Percentiles rank a stretch among this genome's conserved stretches.
phyloP scores from a whole-genome alignment of 2,888 invertebrate species.

The Cephus runcator region DNA sequence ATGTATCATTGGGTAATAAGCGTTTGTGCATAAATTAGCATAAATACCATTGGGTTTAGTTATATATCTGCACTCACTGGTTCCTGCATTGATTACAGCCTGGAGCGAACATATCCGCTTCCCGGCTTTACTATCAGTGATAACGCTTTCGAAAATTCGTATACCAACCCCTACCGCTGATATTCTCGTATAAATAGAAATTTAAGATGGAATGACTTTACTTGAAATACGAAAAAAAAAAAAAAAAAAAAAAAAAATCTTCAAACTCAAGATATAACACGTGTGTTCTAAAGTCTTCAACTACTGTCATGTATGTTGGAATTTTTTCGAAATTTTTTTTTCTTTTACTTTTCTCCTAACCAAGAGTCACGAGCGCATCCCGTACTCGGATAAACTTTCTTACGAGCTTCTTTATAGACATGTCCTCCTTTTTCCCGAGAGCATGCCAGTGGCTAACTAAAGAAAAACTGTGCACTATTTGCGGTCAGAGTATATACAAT shows the following conservation, averaged over 20 bases:
- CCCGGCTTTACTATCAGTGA: neutral
- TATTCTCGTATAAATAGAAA: neutral
- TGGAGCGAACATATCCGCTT: conserved; percentile 7
- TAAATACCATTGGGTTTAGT: neutral
- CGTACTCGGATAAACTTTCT: conserved; percentile 23
- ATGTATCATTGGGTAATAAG: neutral
- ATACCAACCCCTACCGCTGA: neutral
- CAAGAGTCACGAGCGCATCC: neutral
- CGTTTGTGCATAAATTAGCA: neutral
- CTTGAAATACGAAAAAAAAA: neutral
- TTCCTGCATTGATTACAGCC: neutral
- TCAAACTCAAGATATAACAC: neutral
- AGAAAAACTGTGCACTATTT: neutral
- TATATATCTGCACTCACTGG: neutral
- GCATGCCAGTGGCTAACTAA: conserved; percentile 10
- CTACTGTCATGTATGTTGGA: neutral
- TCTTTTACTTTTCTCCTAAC: neutral
- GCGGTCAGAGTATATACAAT: neutral
- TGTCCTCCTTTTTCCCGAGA: conserved; percentile 9
- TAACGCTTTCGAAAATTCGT: neutral
- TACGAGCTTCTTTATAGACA: conserved; percentile 14
- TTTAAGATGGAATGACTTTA: neutral
- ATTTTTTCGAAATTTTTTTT: neutral
- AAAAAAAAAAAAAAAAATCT: neutral
- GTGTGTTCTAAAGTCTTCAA: neutral